Percentiles rank a stretch among this genome's conserved stretches.
Conservation (phyloP, 2,888 invertebrate genomes). For the Candidula unifasciata region DNA sequence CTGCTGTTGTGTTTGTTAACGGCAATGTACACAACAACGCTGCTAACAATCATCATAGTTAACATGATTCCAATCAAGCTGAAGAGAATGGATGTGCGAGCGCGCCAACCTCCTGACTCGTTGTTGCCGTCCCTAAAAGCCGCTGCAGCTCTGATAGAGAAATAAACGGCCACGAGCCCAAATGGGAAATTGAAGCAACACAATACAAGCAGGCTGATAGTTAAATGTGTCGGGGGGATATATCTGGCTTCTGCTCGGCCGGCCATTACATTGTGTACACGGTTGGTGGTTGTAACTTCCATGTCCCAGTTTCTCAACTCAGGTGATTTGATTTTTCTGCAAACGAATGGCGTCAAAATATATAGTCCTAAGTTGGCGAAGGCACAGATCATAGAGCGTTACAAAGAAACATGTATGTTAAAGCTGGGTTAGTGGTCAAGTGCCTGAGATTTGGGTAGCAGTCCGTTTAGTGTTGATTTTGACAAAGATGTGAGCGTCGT, state of each 20-base stretch:
- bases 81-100: slow-evolving; percentile 50
- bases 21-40: slow-evolving; percentile 50
- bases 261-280: not conserved
- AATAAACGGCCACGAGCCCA: slow-evolving; percentile 52
- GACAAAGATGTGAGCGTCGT: too few relatives aligned
- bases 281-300: not conserved
- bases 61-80: slow-evolving; percentile 54
- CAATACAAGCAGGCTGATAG: slow-evolving; percentile 51
- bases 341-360: too few relatives aligned
- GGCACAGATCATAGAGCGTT: too few relatives aligned
- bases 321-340: too few relatives aligned
- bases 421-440: too few relatives aligned
- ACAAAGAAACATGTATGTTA: too few relatives aligned
- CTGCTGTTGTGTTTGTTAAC: slow-evolving; percentile 40
- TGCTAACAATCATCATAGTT: slow-evolving; percentile 53
- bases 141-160: slow-evolving; percentile 49
- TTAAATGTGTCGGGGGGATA: slow-evolving; percentile 53
- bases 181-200: slow-evolving; percentile 53
- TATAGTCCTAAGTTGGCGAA: too few relatives aligned
- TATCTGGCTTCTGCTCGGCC: not conserved
- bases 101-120: slow-evolving; percentile 38
- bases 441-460: too few relatives aligned
- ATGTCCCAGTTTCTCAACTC: not conserved
- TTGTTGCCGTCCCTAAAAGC: slow-evolving; percentile 50
- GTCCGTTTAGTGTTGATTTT: too few relatives aligned